These are phyloP conservation scores for Oreochromis niloticus DNA, from an alignment of 2,113 vertebrate genomes.

Conservation along the genomic window DNA sequence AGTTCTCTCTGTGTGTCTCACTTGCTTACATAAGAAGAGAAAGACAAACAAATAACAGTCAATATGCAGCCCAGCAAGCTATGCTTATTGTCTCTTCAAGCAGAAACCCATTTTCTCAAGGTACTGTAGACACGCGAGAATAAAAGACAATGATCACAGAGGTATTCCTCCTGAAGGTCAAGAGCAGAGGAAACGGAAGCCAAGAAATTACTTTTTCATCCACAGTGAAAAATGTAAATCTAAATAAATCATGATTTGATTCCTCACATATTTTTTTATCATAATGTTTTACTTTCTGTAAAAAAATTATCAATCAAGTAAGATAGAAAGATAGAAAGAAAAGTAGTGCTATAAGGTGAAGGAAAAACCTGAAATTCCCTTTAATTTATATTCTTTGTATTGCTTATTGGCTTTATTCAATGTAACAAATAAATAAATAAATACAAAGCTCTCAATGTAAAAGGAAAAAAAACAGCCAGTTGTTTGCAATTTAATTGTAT, in stretches of 20 bases:
- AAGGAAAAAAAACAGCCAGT: background rate
- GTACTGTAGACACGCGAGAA: background rate
- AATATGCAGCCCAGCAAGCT: background rate
- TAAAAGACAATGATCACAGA: constrained; percentile 24
- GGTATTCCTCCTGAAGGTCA: constrained; percentile 48
- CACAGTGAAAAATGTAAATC: constrained; percentile 12
- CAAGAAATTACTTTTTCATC: constrained; percentile 43
- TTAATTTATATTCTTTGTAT: background rate
- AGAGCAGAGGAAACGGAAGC: background rate
- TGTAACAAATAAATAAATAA: background rate
- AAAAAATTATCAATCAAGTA: background rate
- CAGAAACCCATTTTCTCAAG: constrained; percentile 5
- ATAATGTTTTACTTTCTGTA: background rate
- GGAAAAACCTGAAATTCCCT: background rate
- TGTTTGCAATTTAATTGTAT: background rate
- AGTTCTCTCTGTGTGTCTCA: background rate
- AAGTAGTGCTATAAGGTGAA: background rate
- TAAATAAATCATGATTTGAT: background rate
- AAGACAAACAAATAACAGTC: constrained; percentile 3
- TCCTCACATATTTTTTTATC: background rate
- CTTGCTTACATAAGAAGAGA: background rate
- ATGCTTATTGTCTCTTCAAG: constrained; percentile 2
- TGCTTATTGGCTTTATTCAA: background rate
- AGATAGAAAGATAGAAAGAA: background rate
- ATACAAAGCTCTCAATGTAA: background rate